Conservation (phyloP, 30 jellyfish, hydroid and myxozoan genomes). For the Aurelia sp. region DNA sequence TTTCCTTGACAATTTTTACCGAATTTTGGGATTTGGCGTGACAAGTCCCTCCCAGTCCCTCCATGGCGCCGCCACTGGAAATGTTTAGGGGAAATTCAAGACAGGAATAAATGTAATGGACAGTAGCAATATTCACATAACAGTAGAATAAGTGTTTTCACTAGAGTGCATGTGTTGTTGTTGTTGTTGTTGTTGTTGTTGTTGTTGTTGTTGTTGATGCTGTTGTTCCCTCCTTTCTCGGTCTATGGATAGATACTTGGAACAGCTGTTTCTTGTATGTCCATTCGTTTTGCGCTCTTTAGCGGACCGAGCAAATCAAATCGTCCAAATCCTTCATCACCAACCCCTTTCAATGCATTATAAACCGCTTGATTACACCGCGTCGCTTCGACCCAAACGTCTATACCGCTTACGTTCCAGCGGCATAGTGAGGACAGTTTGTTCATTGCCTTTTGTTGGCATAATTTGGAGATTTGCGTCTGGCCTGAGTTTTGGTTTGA, state of each 20-base stretch:
- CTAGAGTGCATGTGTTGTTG: not conserved
- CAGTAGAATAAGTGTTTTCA: too few relatives aligned
- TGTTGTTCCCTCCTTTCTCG: not conserved
- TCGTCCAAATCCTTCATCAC: constrained; percentile 40
- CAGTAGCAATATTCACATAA: too few relatives aligned
- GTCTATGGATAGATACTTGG: constrained; percentile 45
- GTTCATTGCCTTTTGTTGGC: constrained; percentile 23
- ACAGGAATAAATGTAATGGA: too few relatives aligned
- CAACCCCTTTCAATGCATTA: constrained; percentile 56
- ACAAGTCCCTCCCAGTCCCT: too few relatives aligned
- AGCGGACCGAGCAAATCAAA: constrained; percentile 57
- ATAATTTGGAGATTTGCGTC: not conserved
- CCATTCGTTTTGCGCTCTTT: constrained; percentile 45
- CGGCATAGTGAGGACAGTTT: constrained; percentile 42
- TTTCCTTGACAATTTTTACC: too few relatives aligned
- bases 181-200: not conserved
- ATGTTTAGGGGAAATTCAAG: too few relatives aligned
- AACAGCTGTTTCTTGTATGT: constrained; percentile 50
- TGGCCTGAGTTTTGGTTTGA: constrained; percentile 45
- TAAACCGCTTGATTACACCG: constrained; percentile 52
- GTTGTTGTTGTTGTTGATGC: not conserved
- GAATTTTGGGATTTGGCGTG: too few relatives aligned
- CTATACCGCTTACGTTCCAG: constrained; percentile 59
- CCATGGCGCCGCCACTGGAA: too few relatives aligned
- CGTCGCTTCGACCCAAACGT: constrained; percentile 60